These are phyloP conservation scores for Lepidonotus clava DNA, from an alignment of 2,888 invertebrate species.

Conservation along the genomic window DNA sequence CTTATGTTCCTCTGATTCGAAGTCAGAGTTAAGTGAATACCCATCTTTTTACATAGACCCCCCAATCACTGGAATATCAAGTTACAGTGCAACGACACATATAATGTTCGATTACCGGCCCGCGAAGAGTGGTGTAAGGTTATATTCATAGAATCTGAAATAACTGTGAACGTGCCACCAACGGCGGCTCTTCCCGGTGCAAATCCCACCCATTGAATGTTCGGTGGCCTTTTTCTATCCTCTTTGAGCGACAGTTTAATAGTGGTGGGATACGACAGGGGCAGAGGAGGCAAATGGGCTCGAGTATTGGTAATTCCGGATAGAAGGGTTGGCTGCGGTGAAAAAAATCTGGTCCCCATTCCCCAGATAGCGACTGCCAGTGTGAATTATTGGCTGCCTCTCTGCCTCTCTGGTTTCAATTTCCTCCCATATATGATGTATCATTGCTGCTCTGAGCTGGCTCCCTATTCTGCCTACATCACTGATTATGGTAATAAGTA, in stretches of 20 bases:
- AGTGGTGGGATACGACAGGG: neutral
- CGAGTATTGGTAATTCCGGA: constrained; percentile 12
- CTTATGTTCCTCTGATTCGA: too few relatives aligned
- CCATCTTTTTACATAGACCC: too few relatives aligned
- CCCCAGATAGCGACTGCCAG: neutral
- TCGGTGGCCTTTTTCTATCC: neutral
- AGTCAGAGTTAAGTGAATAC: too few relatives aligned
- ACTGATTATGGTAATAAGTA: constrained; percentile 19
- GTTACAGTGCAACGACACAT: too few relatives aligned
- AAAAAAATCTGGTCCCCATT: neutral
- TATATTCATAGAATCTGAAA: neutral
- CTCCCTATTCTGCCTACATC: neutral
- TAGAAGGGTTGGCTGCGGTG: neutral
- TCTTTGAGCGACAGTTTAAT: neutral
- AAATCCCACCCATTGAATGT: neutral
- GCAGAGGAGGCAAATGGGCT: neutral
- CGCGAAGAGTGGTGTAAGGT: neutral
- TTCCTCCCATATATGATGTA: constrained; percentile 19
- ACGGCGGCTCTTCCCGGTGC: neutral
- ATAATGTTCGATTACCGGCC: too few relatives aligned
- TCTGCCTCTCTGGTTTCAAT: constrained; percentile 20
- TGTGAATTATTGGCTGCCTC: neutral
- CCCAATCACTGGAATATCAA: too few relatives aligned
- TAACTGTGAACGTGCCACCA: neutral
- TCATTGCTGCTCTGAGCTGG: neutral